These are phyloP conservation scores for Hyles vespertilio DNA, from an alignment of 1,140 invertebrate genomes.

Conservation along the genomic window DNA sequence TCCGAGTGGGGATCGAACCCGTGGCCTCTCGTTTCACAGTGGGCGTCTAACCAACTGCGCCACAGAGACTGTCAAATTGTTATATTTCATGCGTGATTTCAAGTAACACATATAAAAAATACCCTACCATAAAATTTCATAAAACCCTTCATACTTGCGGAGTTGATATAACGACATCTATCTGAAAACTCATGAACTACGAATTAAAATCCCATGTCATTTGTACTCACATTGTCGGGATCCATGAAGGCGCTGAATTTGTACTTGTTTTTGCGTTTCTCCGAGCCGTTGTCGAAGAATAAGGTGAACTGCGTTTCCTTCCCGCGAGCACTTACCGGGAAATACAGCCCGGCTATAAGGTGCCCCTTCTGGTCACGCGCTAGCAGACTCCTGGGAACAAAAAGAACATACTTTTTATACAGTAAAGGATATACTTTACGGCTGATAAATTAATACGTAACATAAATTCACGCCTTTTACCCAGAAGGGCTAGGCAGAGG, in stretches of 20 bases:
- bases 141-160: too few relatives aligned
- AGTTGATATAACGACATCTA: neutral
- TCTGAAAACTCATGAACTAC: neutral
- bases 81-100: too few relatives aligned
- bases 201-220: neutral
- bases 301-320: constrained; percentile 61
- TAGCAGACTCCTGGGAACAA: constrained; percentile 80
- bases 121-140: too few relatives aligned
- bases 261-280: constrained; percentile 59
- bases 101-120: too few relatives aligned
- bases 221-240: constrained; percentile 47
- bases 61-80: too few relatives aligned
- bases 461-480: too few relatives aligned
- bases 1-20: too few relatives aligned
- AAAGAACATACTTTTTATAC: neutral
- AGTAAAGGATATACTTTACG: too few relatives aligned
- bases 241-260: constrained; percentile 56
- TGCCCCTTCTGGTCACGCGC: constrained; percentile 87
- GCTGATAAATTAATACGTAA: too few relatives aligned
- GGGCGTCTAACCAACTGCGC: too few relatives aligned
- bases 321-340: constrained; percentile 65
- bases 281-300: constrained; percentile 49
- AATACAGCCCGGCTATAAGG: constrained; percentile 89
- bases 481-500: too few relatives aligned
- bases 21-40: too few relatives aligned